Evolutionary conservation across 2,888 invertebrate species (phyloP).

Genomic region (Cataglyphis rosenhaueri): DNA sequence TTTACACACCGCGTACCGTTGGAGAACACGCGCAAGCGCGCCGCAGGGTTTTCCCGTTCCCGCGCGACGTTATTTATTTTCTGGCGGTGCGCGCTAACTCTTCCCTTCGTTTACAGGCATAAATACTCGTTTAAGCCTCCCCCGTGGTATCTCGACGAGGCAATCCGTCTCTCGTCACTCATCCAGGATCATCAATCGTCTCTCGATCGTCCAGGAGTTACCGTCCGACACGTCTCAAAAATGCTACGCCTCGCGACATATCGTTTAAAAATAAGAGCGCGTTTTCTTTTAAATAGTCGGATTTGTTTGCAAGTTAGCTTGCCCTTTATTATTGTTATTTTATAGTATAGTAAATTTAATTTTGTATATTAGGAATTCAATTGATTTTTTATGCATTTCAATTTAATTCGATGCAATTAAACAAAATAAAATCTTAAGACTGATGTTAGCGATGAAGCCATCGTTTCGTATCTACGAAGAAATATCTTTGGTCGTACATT

Average conservation of each 20-base stretch:
- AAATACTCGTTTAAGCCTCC: constrained; percentile 76
- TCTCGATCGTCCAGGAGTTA: constrained; percentile 67
- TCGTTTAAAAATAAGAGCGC: constrained; percentile 54
- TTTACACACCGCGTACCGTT: constrained; percentile 63
- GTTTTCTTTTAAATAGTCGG: background rate
- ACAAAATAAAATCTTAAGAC: background rate
- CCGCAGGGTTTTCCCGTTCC: constrained; percentile 69
- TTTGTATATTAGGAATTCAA: background rate
- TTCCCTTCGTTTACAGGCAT: constrained; percentile 75
- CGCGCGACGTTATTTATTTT: constrained; percentile 71
- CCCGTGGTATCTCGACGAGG: constrained; percentile 65
- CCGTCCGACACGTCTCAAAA: constrained; percentile 30
- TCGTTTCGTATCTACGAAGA: constrained; percentile 7
- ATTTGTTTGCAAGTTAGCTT: background rate
- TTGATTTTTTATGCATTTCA: background rate
- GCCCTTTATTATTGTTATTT: background rate
- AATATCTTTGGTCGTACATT: constrained; percentile 1
- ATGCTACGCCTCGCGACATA: constrained; percentile 5
- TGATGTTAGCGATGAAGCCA: background rate
- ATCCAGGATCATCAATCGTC: constrained; percentile 73
- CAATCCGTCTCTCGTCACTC: constrained; percentile 76
- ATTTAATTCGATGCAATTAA: background rate
- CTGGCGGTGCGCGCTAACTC: constrained; percentile 66
- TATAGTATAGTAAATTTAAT: background rate
- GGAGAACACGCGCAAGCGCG: constrained; percentile 57